These are phyloP conservation scores for Embidobia sp. DNA, from an alignment of 2,888 invertebrate genomes.

Conservation along the genomic window DNA sequence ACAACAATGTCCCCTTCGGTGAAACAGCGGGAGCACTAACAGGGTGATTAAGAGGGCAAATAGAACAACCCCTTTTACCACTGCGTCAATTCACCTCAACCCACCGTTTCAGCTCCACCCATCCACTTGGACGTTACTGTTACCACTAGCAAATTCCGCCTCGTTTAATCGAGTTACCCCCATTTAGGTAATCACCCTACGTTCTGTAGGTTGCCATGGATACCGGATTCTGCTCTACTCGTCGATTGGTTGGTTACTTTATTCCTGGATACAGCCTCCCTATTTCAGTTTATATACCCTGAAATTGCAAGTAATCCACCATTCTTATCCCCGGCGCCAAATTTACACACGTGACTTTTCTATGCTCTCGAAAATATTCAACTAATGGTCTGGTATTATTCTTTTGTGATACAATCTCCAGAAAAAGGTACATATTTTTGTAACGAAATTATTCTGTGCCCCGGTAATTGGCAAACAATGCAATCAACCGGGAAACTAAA, in stretches of 20 bases:
- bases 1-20: conserved; percentile 62
- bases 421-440: too few relatives aligned
- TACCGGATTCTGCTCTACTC: conserved; percentile 71
- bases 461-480: too few relatives aligned
- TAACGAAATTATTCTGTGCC: too few relatives aligned
- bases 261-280: conserved; percentile 65
- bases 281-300: conserved; percentile 61
- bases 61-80: conserved; percentile 72
- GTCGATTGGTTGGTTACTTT: conserved; percentile 69
- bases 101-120: conserved; percentile 57
- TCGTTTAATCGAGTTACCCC: conserved; percentile 80
- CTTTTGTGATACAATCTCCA: conserved; percentile 4
- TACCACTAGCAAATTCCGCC: conserved; percentile 69
- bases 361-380: conserved; percentile 25
- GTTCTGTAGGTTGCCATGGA: conserved; percentile 76
- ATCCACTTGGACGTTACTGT: conserved; percentile 57
- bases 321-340: conserved; percentile 52
- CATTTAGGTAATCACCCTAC: conserved; percentile 79
- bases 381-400: conserved; percentile 28
- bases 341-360: conserved; percentile 55
- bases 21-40: conserved; percentile 75
- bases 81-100: conserved; percentile 64
- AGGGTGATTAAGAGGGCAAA: conserved; percentile 80
- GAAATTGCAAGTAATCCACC: conserved; percentile 64
- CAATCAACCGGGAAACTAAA: too few relatives aligned